Base-by-base conservation (phyloP, 2,113 vertebrate species). In the Bettongia penicillata region DNA sequence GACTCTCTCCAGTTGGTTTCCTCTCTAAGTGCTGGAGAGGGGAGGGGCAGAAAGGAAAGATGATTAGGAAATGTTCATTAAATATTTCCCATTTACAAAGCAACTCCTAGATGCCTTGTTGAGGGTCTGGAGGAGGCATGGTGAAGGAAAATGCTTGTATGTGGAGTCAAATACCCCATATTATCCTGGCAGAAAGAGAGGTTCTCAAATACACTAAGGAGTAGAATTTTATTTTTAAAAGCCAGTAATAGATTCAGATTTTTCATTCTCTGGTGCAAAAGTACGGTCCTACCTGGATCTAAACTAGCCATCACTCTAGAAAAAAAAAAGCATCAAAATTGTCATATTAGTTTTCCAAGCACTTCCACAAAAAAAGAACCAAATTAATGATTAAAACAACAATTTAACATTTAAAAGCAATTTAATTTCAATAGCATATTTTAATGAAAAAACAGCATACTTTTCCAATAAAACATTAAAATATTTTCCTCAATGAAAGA, bases 401-500 rank as follows among this genome's bases (percentile, higher is more conserved):
- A 92, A 92, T 91, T 95, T 96, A 93, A 93, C 52, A n/a, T 95
- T 97, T 95, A 77, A 94, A 93, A 97, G 91, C 90, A 92, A 93
- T 93, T 97, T 92, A 96, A 97, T 96, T 97, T 95, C 91, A 96
- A 97, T 94, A 98, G 95, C 93, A 93, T 95, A 91, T 96, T 96
- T 97, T 93, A 95, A 96, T 91, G 96, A 92, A 91, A 96, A 97
- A 96, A 95, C 95, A 97, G 96, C 96, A 98, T 97, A 95, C 94
- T 97, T 98, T 97, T 96, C 97, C 98, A 99, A 99, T 98, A 98
- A 99, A 99, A 99, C 99, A 98, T 99, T 99, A 99, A 99, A 99
- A 98, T 99, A 98, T 98, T 98, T 98, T 99, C 98, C 99, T 99
- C 99, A 99, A 99, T 99, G 99, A 99, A 99, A 99, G 99, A 99